These are phyloP conservation scores for Helicoverpa zea DNA, from an alignment of 1,140 invertebrate genomes.

Conservation along the genomic window DNA sequence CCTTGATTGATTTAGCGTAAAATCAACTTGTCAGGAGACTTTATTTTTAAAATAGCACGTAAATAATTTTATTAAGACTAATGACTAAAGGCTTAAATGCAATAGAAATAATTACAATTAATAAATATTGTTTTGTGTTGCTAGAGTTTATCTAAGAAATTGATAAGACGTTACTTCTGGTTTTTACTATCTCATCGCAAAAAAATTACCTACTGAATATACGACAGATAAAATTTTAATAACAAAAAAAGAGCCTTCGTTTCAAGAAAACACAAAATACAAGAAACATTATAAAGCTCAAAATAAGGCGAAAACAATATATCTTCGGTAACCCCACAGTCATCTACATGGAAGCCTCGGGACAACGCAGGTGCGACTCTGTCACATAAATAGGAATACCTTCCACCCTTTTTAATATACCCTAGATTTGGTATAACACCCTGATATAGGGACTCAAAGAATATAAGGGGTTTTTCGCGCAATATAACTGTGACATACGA, in stretches of 20 bases:
- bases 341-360: constrained; percentile 43
- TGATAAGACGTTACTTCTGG: too few relatives aligned
- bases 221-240: background rate
- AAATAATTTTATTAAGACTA: too few relatives aligned
- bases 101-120: too few relatives aligned
- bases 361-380: constrained; percentile 60
- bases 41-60: background rate
- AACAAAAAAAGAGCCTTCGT: background rate
- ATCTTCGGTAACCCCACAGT: constrained; percentile 30
- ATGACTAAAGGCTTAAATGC: too few relatives aligned
- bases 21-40: too few relatives aligned
- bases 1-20: background rate
- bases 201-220: background rate
- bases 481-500: constrained; percentile 77
- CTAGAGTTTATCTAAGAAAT: too few relatives aligned
- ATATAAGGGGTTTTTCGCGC: constrained; percentile 72
- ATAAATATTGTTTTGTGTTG: too few relatives aligned
- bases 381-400: constrained; percentile 67
- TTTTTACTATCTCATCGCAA: too few relatives aligned
- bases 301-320: constrained; percentile 44
- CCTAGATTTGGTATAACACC: constrained; percentile 82
- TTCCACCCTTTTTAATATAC: constrained; percentile 80
- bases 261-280: constrained; percentile 20
- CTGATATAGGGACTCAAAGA: constrained; percentile 68
- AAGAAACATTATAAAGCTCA: constrained; percentile 40